Evolutionary conservation across 2,888 invertebrate species (phyloP), one percentile per base, ranked within the genome.

Genomic region (Phengaris alcon): DNA sequence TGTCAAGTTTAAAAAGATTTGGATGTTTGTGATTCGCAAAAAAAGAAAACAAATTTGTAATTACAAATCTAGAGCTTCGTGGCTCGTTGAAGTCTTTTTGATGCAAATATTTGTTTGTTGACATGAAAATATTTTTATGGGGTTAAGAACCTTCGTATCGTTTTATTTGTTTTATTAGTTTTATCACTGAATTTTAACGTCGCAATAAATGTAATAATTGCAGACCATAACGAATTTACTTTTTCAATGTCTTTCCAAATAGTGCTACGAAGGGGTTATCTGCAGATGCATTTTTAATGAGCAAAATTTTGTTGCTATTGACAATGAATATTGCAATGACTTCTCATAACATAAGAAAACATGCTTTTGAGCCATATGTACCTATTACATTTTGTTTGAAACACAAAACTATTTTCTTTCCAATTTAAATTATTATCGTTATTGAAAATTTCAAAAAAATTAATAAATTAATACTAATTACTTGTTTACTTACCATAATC

Each of bases 51-150:
- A 68, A 57, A 75, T 72, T 74, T 59, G 44, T 54, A 75, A 76
- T 68, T 74, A 54, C 68, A 52, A 69, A 57, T 55, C 57, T 54
- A 68, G 74, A 75, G 70, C 55, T 64, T 52, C 68, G 68, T 72
- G 70, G 68, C 54, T 69, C 84, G 84, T 85, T 83, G 84, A 85
- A 81, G 84, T 85, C 84, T 84, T 85, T 84, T 83, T 51, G 51
- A 64, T 35, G 57, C 75, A 81, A 78, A 77, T 77, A 78, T 77
- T 74, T 54, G 55, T 51, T 75, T 52, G 22, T 64, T 64, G 64
- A 64, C 64, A 64, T 64, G 51, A 72, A 54, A 72, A 72, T 72
- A 51, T 64, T 64, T 59, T 64, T 64, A 64, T 44, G 7, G 8
- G 64, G 64, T 64, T 64, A 64, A 64, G 35, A 64, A 64, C 64